These are phyloP conservation scores for Tyto alba DNA, from an alignment of 2,113 vertebrate species.

Conservation along the genomic window DNA sequence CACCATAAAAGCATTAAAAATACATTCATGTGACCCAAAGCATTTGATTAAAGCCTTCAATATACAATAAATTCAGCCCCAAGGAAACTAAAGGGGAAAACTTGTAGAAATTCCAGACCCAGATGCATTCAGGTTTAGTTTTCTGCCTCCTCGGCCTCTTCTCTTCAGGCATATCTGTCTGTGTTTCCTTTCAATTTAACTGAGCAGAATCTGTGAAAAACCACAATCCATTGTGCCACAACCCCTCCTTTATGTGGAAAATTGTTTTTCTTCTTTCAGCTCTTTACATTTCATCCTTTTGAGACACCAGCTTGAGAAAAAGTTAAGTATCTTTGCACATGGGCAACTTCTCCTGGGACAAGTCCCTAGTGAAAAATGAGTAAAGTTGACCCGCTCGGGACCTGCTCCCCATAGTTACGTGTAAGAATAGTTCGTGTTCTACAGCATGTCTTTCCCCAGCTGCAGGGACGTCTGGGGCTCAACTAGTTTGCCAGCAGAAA, in stretches of 20 bases:
- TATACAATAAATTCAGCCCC: constrained; percentile 30
- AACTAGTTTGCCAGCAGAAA: not conserved
- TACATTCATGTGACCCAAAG: constrained; percentile 22
- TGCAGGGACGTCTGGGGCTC: not conserved
- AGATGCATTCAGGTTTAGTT: constrained; percentile 17
- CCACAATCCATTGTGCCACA: not conserved
- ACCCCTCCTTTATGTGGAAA: not conserved
- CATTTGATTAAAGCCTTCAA: constrained; percentile 34
- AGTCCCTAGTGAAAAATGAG: not conserved
- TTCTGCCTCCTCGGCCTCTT: not conserved
- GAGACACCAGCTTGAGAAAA: not conserved
- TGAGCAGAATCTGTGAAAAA: not conserved
- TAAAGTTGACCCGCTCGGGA: not conserved
- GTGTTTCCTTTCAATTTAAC: not conserved
- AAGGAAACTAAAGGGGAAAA: not conserved
- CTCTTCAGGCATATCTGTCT: not conserved
- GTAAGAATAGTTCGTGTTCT: not conserved
- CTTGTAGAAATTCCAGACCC: not conserved
- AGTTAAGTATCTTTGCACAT: not conserved
- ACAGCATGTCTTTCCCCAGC: not conserved
- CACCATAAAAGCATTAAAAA: constrained; percentile 39
- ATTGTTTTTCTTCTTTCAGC: not conserved
- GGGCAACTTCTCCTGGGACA: not conserved
- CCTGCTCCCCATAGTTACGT: not conserved
- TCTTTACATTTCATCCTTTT: not conserved